Percentiles rank a stretch among this genome's conserved stretches.
Evolutionary conservation across 2,797 vertebrate genomes (phyloP).

Genomic region (Poeciliopsis presidionis): DNA sequence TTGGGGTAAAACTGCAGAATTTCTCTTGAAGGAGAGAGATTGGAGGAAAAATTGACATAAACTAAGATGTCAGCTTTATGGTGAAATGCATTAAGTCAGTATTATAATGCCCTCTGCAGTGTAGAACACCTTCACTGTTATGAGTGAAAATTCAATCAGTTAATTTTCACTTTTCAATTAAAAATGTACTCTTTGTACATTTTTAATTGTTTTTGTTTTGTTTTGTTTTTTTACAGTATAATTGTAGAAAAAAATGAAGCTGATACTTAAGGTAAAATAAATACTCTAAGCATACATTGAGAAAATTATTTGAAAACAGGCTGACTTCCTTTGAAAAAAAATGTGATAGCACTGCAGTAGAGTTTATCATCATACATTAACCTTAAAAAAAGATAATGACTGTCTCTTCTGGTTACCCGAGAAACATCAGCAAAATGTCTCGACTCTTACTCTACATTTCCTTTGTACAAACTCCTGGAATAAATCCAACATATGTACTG

Average conservation of each 20-base stretch:
- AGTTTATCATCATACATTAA: constrained; percentile 35
- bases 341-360: constrained; percentile 1
- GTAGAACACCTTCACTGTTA: constrained; percentile 9
- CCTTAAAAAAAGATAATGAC: constrained; percentile 16
- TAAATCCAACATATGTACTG: constrained; percentile 13
- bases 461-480: constrained; percentile 6
- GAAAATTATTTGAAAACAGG: constrained; percentile 15
- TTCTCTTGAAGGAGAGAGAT: constrained; percentile 28
- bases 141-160: constrained; percentile 17
- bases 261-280: constrained; percentile 56
- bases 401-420: constrained; percentile 9
- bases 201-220: constrained; percentile 22
- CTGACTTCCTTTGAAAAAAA: constrained; percentile 31
- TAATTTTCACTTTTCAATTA: constrained; percentile 8
- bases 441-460: constrained; percentile 31
- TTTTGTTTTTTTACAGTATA: background rate
- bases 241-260: constrained; percentile 34
- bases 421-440: constrained; percentile 37
- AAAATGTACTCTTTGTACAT: background rate
- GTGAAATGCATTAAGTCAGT: background rate
- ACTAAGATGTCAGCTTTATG: constrained; percentile 5
- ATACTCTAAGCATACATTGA: constrained; percentile 52
- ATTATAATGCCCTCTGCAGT: background rate
- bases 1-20: constrained; percentile 50
- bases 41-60: constrained; percentile 18